A percentile compares a stretch with the other conserved stretches of the same genome.
Evolutionary conservation across 2,888 invertebrate species (phyloP).

Genomic region (Epistrophe grossulariae): DNA sequence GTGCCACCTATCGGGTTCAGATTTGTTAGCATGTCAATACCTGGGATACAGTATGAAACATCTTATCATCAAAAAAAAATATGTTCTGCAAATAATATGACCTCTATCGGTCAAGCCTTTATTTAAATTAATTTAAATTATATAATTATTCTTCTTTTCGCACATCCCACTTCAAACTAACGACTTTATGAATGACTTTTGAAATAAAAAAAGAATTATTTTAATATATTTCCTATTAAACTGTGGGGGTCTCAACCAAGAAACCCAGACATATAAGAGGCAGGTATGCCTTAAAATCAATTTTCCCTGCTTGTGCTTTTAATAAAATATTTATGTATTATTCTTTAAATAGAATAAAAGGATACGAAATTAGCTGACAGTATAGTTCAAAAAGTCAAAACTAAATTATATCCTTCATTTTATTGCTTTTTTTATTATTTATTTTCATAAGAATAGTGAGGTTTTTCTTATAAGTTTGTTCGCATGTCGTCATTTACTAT

Average conservation of each 20-base stretch:
- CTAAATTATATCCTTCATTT: not conserved
- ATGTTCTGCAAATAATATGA: no score
- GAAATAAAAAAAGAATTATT: not conserved
- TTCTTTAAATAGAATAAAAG: conserved; percentile 3
- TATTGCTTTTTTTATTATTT: not conserved
- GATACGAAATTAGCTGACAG: not conserved
- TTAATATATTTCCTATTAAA: not conserved
- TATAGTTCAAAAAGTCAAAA: conserved; percentile 1
- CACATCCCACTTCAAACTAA: not conserved
- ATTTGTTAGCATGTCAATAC: no score
- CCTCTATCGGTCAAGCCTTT: no score
- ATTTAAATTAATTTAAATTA: no score
- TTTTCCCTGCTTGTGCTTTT: not conserved
- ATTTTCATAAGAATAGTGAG: not conserved
- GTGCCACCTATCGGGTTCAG: no score
- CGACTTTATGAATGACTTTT: not conserved
- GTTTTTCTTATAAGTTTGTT: not conserved
- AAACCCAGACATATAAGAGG: not conserved
- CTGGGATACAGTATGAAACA: no score
- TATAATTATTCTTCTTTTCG: no score
- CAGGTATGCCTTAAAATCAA: not conserved
- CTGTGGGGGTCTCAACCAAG: not conserved
- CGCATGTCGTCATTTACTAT: conserved; percentile 18
- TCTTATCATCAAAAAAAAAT: no score
- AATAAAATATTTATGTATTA: not conserved